These are phyloP conservation scores for Drosophila percnosoma DNA, from an alignment of 2,888 invertebrate genomes.

Conservation along the genomic window DNA sequence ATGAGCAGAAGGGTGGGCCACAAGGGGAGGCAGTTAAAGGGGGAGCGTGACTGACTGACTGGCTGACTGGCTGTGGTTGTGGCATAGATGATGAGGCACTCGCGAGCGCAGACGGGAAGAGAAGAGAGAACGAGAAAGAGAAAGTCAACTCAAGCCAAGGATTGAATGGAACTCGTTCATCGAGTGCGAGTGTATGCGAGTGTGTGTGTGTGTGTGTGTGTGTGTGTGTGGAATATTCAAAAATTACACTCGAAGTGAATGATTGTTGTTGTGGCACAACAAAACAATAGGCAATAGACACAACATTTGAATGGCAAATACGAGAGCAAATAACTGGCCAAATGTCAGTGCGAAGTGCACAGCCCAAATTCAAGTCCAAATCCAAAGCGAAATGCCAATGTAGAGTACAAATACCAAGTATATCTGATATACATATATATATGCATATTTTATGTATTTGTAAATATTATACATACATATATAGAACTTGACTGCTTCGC, in stretches of 20 bases:
- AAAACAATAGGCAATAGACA: constrained; percentile 34
- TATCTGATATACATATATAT: neutral
- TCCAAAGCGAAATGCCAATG: constrained; percentile 21
- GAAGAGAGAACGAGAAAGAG: neutral
- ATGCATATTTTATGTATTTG: neutral
- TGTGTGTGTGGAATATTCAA: constrained; percentile 47
- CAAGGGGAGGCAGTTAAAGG: neutral
- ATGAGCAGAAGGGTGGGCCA: rapidly evolving
- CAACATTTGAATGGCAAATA: constrained; percentile 58
- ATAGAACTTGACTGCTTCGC: neutral
- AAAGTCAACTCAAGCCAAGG: constrained; percentile 14
- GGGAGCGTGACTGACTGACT: neutral
- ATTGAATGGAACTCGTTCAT: constrained; percentile 25
- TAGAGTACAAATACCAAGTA: neutral
- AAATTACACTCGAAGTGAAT: constrained; percentile 56
- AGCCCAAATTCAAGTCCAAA: constrained; percentile 25
- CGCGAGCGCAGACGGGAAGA: constrained; percentile 23
- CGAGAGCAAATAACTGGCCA: constrained; percentile 54
- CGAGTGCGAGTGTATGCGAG: neutral
- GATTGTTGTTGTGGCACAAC: constrained; percentile 8
- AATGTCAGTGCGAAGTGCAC: constrained; percentile 55
- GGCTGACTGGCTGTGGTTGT: constrained; percentile 44
- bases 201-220: neutral
- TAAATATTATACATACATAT: neutral
- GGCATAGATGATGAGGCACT: constrained; percentile 37